Evolutionary conservation across 1,140 invertebrate genomes (phyloP).

Genomic region (Cataglyphis hispanica): DNA sequence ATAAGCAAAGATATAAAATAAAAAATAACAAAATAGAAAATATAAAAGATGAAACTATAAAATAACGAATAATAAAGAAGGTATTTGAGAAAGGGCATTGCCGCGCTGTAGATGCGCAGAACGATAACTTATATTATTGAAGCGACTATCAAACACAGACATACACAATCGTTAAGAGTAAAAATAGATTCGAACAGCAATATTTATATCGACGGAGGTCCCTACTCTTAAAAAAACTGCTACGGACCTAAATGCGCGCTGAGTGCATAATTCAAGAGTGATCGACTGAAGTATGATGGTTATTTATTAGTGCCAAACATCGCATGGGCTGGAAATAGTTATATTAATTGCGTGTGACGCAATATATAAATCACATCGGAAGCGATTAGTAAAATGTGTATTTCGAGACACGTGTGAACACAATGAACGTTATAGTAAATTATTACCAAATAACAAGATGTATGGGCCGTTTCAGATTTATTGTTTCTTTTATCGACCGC

Average conservation of each 20-base stretch:
- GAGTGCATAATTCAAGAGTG: slow-evolving; percentile 35
- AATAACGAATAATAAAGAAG: not conserved
- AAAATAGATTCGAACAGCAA: slow-evolving; percentile 25
- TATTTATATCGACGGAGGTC: not conserved
- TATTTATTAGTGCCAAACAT: slow-evolving; percentile 41
- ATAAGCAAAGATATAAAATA: not conserved
- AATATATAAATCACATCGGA: slow-evolving; percentile 22
- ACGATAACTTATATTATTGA: not conserved
- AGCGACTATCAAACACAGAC: not conserved
- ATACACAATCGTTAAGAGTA: not conserved
- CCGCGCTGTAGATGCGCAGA: not conserved
- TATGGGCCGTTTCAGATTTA: not conserved
- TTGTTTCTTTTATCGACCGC: not conserved
- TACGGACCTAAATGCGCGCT: not conserved
- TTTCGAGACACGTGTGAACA: not conserved
- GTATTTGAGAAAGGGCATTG: not conserved
- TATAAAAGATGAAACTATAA: not conserved
- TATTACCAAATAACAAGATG: not conserved
- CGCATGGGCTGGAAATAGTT: not conserved
- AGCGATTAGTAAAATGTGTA: slow-evolving; percentile 7
- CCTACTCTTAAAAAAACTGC: not conserved
- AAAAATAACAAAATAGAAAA: not conserved
- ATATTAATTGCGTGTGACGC: slow-evolving; percentile 18
- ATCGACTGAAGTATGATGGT: slow-evolving; percentile 14
- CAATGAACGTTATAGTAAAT: slow-evolving; percentile 11